These are phyloP conservation scores for Brachypalpus laphriformis DNA, from an alignment of 2,888 invertebrate species.

Conservation along the genomic window DNA sequence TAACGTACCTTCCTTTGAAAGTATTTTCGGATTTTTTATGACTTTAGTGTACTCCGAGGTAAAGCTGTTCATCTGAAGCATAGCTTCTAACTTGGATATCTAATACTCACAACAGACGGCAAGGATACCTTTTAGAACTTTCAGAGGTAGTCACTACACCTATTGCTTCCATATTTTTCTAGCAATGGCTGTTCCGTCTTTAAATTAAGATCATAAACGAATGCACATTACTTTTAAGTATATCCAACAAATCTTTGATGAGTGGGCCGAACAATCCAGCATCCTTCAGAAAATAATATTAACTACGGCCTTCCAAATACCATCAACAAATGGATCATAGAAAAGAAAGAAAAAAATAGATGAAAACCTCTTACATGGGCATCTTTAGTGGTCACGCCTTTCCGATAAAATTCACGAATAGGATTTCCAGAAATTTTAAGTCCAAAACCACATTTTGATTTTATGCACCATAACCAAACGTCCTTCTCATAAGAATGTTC, in stretches of 20 bases:
- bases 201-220: no score
- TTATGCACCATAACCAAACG: conserved; percentile 68
- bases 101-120: no score
- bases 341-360: neutral
- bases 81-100: no score
- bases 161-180: no score
- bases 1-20: no score
- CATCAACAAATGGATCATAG: neutral
- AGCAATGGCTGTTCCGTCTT: no score
- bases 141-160: no score
- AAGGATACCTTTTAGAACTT: no score
- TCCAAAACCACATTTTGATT: conserved; percentile 71
- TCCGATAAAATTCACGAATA: conserved; percentile 65
- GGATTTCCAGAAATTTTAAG: conserved; percentile 59
- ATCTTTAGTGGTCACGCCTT: conserved; percentile 65
- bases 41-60: no score
- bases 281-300: neutral
- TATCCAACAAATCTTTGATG: neutral
- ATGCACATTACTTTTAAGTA: no score
- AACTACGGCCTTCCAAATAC: neutral
- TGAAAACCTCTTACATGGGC: conserved; percentile 10
- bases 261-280: neutral
- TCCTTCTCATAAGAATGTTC: conserved; percentile 27
- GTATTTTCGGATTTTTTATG: no score
- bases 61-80: no score